These are phyloP conservation scores for Gambusia affinis DNA, from an alignment of 2,113 vertebrate species.

Conservation along the genomic window DNA sequence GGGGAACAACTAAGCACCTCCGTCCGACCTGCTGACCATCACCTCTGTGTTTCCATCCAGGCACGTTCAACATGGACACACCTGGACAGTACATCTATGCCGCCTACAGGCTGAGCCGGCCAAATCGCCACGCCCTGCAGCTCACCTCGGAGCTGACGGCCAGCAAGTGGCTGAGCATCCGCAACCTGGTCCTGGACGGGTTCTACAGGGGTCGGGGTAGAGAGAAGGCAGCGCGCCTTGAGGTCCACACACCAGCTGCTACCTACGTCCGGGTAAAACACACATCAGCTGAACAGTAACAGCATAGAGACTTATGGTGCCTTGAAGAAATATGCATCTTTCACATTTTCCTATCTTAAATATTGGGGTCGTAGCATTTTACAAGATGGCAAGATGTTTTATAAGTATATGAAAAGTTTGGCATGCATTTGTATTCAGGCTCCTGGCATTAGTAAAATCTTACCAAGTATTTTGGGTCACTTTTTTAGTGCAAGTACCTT, in stretches of 20 bases:
- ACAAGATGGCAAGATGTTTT: too few relatives aligned
- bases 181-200: conserved; percentile 79
- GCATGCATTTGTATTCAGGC: too few relatives aligned
- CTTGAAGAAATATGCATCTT: too few relatives aligned
- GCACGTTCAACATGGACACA: conserved; percentile 83
- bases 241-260: conserved; percentile 78
- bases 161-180: conserved; percentile 81
- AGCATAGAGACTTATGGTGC: too few relatives aligned
- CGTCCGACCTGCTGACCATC: neutral
- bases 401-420: too few relatives aligned
- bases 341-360: too few relatives aligned
- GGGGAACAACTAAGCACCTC: neutral
- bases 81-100: conserved; percentile 84
- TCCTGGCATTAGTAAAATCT: too few relatives aligned
- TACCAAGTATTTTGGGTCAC: too few relatives aligned
- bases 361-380: too few relatives aligned
- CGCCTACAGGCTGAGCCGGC: conserved; percentile 80
- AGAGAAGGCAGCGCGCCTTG: conserved; percentile 80
- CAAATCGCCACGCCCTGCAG: conserved; percentile 74
- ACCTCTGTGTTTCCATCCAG: conserved; percentile 59
- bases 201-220: conserved; percentile 75
- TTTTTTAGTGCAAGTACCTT: too few relatives aligned
- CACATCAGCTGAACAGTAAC: neutral
- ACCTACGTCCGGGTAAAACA: conserved; percentile 82
- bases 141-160: conserved; percentile 78